Evolutionary conservation across 2,797 vertebrate genomes (phyloP).

Genomic region (Arctocebus calabarensis): DNA sequence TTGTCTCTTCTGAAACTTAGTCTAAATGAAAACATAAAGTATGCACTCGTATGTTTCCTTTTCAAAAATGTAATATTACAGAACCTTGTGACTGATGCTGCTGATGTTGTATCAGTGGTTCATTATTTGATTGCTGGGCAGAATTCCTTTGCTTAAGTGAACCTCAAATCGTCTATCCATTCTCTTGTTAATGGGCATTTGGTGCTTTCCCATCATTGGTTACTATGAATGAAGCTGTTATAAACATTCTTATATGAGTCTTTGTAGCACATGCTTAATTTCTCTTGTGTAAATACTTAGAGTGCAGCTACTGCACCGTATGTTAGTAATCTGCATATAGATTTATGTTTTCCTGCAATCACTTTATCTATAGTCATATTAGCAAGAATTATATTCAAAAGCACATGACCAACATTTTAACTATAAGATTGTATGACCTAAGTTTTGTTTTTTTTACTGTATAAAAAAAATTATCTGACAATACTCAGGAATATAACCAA

Average conservation of each 20-base stretch:
- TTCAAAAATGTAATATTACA: neutral
- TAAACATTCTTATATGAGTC: neutral
- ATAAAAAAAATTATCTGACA: neutral
- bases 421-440: neutral
- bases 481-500: neutral
- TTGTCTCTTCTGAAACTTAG: neutral
- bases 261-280: neutral
- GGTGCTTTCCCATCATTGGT: neutral
- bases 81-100: neutral
- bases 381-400: neutral
- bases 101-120: neutral
- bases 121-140: neutral
- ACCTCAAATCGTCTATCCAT: neutral
- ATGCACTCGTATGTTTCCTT: neutral
- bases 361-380: neutral
- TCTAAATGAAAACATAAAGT: neutral
- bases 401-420: neutral
- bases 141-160: neutral
- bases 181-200: neutral
- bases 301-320: neutral
- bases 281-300: neutral
- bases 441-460: slow-evolving; percentile 19
- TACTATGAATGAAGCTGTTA: slow-evolving; percentile 37
- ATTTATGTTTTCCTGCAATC: neutral
- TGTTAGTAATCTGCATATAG: neutral